These are phyloP conservation scores for Phalangium opilio DNA, from an alignment of 2,888 invertebrate genomes.

Conservation along the genomic window DNA sequence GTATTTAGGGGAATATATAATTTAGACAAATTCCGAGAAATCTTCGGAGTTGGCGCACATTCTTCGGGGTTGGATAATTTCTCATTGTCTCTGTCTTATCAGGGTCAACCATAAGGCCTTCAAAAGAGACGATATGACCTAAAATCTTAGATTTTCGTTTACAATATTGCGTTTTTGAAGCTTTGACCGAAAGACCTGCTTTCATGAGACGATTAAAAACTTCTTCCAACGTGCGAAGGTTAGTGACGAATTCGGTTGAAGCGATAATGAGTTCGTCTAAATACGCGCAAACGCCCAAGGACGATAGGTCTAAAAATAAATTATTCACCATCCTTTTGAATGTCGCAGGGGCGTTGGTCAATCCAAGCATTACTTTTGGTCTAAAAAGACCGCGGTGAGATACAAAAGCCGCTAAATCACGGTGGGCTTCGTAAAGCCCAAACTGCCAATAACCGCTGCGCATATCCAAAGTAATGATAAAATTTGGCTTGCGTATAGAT, in stretches of 20 bases:
- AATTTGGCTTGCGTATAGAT: background rate
- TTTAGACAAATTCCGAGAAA: conserved; percentile 2
- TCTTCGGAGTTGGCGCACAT: conserved; percentile 2
- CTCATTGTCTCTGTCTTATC: conserved; percentile 1
- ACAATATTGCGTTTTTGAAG: conserved; percentile 17
- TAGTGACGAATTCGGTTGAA: conserved; percentile 15
- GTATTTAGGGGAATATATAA: conserved; percentile 1
- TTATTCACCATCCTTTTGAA: conserved; percentile 15
- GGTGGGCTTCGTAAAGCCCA: conserved; percentile 6
- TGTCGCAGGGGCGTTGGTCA: conserved; percentile 11
- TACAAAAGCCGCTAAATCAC: conserved; percentile 17
- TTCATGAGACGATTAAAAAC: conserved; percentile 15
- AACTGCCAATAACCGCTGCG: conserved; percentile 17
- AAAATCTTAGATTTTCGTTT: conserved; percentile 8
- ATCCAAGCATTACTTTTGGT: conserved; percentile 14
- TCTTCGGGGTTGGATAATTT: conserved; percentile 11
- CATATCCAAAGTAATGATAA: conserved; percentile 12
- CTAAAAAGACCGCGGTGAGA: conserved; percentile 10
- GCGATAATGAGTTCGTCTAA: conserved; percentile 21
- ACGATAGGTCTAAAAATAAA: conserved; percentile 13
- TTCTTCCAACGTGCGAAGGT: conserved; percentile 8
- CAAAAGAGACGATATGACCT: conserved; percentile 7
- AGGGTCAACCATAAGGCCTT: conserved; percentile 5
- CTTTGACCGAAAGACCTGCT: conserved; percentile 18
- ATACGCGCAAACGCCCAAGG: conserved; percentile 17